Percentiles rank a stretch among this genome's conserved stretches.
Evolutionary conservation across 2,888 invertebrate species (phyloP).

Genomic region (Hermaeophaga mercurialis): DNA sequence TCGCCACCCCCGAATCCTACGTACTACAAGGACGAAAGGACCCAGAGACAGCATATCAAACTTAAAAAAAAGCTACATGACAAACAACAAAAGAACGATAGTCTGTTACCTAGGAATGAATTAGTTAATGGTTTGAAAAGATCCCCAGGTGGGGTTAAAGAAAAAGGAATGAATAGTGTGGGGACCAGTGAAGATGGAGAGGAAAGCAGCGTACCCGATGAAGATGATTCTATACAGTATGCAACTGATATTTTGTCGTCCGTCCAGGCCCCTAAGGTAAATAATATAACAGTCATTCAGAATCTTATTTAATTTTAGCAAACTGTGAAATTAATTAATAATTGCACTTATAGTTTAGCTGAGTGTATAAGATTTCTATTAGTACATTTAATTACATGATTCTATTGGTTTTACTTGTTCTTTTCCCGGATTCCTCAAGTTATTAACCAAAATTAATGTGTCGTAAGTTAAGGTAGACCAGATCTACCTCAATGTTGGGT

Average conservation of each 20-base stretch:
- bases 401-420: too few species aligned
- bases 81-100: conserved; percentile 50
- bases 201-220: conserved; percentile 74
- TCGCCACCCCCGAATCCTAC: conserved; percentile 66
- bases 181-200: conserved; percentile 83
- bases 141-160: conserved; percentile 46
- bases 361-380: too few species aligned
- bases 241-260: conserved; percentile 75
- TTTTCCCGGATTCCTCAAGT: too few species aligned
- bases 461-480: too few species aligned
- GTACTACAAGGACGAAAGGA: conserved; percentile 78
- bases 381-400: too few species aligned
- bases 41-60: conserved; percentile 78
- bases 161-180: conserved; percentile 62
- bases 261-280: conserved; percentile 75
- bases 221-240: conserved; percentile 72
- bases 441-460: too few species aligned
- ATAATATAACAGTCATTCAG: too few species aligned
- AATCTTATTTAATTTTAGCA: too few species aligned
- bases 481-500: too few species aligned
- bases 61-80: conserved; percentile 75
- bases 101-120: conserved; percentile 63
- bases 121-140: conserved; percentile 62
- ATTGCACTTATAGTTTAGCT: too few species aligned
- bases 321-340: too few species aligned